Evolutionary conservation across 2,888 invertebrate species (phyloP), one percentile per base, ranked within the genome.

Genomic region (Conus canariensis): DNA sequence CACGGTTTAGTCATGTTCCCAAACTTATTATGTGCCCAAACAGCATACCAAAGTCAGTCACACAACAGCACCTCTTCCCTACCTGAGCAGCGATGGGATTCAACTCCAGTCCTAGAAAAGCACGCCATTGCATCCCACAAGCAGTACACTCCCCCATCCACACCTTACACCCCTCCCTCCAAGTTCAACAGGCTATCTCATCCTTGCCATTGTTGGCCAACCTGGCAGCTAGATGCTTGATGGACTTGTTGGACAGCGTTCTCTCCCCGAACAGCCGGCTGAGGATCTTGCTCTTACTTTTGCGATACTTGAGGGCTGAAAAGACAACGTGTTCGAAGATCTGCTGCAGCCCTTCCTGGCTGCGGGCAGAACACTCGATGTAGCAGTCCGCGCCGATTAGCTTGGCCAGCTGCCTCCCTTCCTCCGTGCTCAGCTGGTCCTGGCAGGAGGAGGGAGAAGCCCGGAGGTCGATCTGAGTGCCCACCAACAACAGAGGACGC

Each of bases 401-500:
- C 58, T 92, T 93, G 77, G 93, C 93, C 67, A 94, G 91, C 22
- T 90, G 89, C 25, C 87, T 87, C 8, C 94, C 94, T 85, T 93
- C 93, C 10, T 92, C 91, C 16, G 90, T 87, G n/a, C 92, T 92
- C 25, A 95, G 93, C 85, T 92, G 91, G 12, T 93, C 93, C 64
- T 93, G 92, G 58, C 93, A 92, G 58, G 82, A 58, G 22, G 82
- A 82, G 56, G 56, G 7, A 22, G 82, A 83, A 58, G 82, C 93
- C 70, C 92, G 92, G 60, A 94, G 90, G 91, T 95, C 95, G 12
- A 93, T 93, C 91, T 94, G 94, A 4, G 94, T 94, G 16, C 93
- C 95, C n/a, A 95, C 94, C 3, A 95, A 93, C 59, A 95, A 91
- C 7, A 94, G 91, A 83, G 94, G 93, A 19, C 93, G 92, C 90